These are phyloP conservation scores for Drosophila mimica DNA, from an alignment of 2,888 invertebrate genomes.

Conservation along the genomic window DNA sequence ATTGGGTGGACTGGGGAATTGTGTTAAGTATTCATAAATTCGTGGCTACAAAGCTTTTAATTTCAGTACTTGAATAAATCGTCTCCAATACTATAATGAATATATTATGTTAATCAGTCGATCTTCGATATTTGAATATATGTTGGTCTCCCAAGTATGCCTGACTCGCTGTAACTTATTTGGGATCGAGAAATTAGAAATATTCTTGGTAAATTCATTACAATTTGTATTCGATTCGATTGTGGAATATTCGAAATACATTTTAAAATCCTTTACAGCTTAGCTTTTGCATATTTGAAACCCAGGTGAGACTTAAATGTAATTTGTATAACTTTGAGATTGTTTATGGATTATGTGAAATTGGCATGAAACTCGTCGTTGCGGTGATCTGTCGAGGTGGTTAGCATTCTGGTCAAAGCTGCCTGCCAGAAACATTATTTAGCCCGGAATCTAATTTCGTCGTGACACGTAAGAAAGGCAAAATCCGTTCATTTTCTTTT, in stretches of 20 bases:
- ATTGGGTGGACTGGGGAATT: neutral
- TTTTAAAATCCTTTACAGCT: neutral
- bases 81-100: neutral
- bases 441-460: constrained; percentile 37
- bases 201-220: neutral
- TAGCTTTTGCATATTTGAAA: neutral
- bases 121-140: neutral
- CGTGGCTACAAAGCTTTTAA: neutral
- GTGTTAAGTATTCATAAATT: neutral
- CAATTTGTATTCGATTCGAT: neutral
- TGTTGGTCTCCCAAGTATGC: neutral
- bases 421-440: neutral
- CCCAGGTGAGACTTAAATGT: neutral
- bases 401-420: constrained; percentile 15
- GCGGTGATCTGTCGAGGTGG: neutral
- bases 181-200: neutral
- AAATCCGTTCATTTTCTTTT: neutral
- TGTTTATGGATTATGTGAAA: neutral
- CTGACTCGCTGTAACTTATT: neutral
- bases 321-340: neutral
- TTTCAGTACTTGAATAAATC: neutral
- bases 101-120: neutral
- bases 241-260: too few species aligned
- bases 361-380: neutral
- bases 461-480: constrained; percentile 33